Conservation (phyloP, 2,113 vertebrate species). For the Rousettus leschenaultii region DNA sequence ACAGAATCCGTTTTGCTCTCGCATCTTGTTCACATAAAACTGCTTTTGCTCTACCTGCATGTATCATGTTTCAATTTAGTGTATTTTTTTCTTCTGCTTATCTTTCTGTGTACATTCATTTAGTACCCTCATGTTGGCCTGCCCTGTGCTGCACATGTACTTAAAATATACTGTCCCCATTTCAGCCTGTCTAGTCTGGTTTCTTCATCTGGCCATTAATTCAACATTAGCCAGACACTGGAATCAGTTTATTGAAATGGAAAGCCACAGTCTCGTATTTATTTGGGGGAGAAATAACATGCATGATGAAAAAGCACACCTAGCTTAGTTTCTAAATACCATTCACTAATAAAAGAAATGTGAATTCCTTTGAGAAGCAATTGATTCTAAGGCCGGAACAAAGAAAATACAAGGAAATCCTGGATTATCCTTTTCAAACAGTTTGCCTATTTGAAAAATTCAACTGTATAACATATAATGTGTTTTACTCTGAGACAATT, state of each 20-base stretch:
- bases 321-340: background rate
- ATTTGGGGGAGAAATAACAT: background rate
- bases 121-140: too few relatives aligned
- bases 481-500: background rate
- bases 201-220: background rate
- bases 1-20: background rate
- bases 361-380: background rate
- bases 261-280: background rate
- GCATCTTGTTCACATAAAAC: background rate
- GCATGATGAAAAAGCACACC: background rate
- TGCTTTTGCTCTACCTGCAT: background rate
- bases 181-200: background rate
- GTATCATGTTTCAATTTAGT: background rate
- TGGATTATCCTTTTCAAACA: background rate
- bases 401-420: background rate
- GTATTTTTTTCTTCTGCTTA: background rate
- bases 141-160: rapidly evolving
- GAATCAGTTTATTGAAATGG: background rate
- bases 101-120: background rate
- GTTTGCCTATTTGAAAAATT: background rate
- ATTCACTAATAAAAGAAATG: background rate
- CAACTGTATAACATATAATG: background rate
- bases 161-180: background rate
- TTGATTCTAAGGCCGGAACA: background rate
- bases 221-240: background rate